Base-by-base conservation (phyloP, 2,797 vertebrate species). In the Epinephelus awoara region DNA sequence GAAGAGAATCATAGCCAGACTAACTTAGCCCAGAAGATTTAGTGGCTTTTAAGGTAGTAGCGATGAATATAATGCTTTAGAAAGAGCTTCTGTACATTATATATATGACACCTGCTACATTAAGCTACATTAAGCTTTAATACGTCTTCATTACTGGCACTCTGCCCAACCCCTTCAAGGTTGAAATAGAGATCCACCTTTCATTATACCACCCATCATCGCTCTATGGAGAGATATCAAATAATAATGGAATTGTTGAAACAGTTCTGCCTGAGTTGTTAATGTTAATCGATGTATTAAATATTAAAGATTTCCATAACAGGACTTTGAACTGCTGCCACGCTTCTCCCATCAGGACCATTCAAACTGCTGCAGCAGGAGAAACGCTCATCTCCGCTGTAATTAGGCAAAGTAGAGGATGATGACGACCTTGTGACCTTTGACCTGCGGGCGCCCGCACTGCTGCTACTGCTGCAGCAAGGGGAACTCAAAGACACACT, bases 41-140 rank as follows among this genome's bases (percentile, higher is more conserved):
- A 99, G 97, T 98, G 97, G 97, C 98, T 99, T 99, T 99, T 99
- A 99, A 99, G 98, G 96, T 96, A 98, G 98, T 98, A 98, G 97
- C 96, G 95, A 98, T 96, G 98, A 97, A 97, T 98, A 98, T 98
- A 99, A 99, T 98, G 97, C 96, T 97, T 98, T 98, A 96, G 96
- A 97, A 98, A 99, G 96, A 98, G 98, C 97, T 97, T 97, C 96
- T 96, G 96, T 97, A 98, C 98, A 98, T 98, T 97, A 98, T 95
- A 96, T 96, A 97, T 97, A 97, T 96, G 98, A 97, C 98, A 98
- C 97, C 97, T 98, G 98, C 98, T 99, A 98, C 98, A 98, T 99
- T 99, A 99, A 97, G 97, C 96, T 98, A 95, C 98, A 99, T 99
- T 99, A 99, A 98, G 97, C 95, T 97, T 97, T 99, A 97, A 98